Evolutionary conservation across 1,140 invertebrate genomes (phyloP), one percentile per base, ranked within the genome.

Genomic region (Drosophila kohkoa): DNA sequence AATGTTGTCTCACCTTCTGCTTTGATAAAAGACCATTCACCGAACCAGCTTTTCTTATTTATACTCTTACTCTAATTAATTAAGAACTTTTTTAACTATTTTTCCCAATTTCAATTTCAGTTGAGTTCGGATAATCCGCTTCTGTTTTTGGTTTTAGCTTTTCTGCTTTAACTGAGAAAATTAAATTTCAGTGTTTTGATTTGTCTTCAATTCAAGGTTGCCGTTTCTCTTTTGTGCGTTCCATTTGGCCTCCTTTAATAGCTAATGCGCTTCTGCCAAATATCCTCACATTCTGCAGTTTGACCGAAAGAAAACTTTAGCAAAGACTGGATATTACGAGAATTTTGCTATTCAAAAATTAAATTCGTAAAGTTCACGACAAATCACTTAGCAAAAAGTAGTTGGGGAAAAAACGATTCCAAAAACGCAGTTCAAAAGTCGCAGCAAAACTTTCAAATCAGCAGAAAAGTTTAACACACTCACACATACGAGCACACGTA

Each of bases 351-450:
- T 74, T 75, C 66, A 65, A 68, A 80, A 88, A 88, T 88, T 70
- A 83, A 83, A 88, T 88, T 72, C 58, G 51, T 59, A 79, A 67
- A 79, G 73, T 72, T 79, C 83, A 83, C 80, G 85, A 88, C 83
- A 79, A 88, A 88, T 88, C 83, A 88, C 83, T 88, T 88, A 87
- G 77, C 79, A 57, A 74, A 87, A 79, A 82, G 81, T 65, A 64
- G 57, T 38, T 54, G 8, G 35, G 7, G 1, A 49, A 62, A 60
- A 68, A 62, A 52, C 10, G 51, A 5, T 35, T 10, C 1, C 41
- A 35, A 51, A 68, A 52, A 52, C 2, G n/a, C 35, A 48, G 81
- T 77, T 75, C 79, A 49, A 66, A 77, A 87, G 82, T 83, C 73
- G 54, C 38, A 48, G 55, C 38, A 5, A 58, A 88, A 88, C 73